Evolutionary conservation across 2,113 vertebrate species (phyloP).

Genomic region (Catharus fuscescens): DNA sequence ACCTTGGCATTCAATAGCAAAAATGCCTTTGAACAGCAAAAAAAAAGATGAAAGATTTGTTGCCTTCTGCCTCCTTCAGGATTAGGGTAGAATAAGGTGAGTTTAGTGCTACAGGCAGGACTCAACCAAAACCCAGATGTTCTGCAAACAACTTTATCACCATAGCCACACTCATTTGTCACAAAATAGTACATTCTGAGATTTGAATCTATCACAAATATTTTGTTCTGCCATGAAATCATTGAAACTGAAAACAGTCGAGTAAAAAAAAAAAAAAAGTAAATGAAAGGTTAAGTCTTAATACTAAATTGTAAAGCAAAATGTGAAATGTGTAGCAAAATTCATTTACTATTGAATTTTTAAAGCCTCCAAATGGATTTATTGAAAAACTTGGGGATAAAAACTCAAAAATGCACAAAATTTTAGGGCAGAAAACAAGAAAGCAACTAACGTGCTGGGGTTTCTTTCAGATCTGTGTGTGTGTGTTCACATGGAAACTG

Average conservation of each 20-base stretch:
- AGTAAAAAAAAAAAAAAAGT: not conserved
- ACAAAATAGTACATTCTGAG: not conserved
- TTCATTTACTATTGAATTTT: not conserved
- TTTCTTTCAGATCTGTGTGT: not conserved
- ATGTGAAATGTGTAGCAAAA: not conserved
- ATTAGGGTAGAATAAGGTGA: not conserved
- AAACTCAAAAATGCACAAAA: not conserved
- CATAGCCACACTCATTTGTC: not conserved
- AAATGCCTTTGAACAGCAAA: constrained; percentile 5
- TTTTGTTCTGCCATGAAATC: not conserved
- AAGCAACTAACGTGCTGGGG: not conserved
- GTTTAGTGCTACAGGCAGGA: not conserved
- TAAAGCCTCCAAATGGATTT: not conserved
- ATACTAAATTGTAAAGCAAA: not conserved
- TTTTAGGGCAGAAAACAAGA: not conserved
- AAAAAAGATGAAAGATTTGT: constrained; percentile 29
- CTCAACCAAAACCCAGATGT: not conserved
- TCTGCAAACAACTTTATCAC: not conserved
- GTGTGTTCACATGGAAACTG: not conserved
- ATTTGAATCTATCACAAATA: not conserved
- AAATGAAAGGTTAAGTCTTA: not conserved
- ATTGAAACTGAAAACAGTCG: not conserved
- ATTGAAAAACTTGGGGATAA: not conserved
- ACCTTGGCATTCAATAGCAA: constrained; percentile 6
- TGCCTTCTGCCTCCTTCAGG: constrained; percentile 71